phyloP scores from a whole-genome alignment of 2,113 vertebrate species.

The Tauraco erythrolophus region DNA sequence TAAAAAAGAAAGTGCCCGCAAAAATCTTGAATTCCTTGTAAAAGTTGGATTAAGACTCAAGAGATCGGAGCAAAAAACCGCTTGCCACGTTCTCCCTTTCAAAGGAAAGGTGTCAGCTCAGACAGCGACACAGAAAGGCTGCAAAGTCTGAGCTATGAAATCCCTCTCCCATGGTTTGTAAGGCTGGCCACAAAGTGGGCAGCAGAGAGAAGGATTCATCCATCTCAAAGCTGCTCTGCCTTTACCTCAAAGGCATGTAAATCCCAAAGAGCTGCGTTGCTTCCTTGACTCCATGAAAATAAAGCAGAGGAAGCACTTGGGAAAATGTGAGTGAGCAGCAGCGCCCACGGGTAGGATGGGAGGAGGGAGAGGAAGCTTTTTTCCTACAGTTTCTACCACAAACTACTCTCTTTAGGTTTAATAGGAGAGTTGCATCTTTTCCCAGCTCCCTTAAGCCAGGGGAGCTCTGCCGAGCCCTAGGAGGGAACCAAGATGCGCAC shows the following conservation, averaged over 20 bases:
- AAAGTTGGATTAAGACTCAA: constrained; percentile 43
- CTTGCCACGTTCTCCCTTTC: constrained; percentile 4
- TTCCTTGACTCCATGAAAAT: constrained; percentile 14
- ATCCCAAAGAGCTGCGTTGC: neutral
- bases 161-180: neutral
- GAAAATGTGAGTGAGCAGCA: neutral
- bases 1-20: neutral
- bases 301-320: neutral
- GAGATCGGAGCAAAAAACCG: neutral
- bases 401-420: neutral
- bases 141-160: neutral
- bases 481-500: neutral
- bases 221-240: neutral
- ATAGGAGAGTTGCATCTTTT: neutral
- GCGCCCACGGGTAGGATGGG: neutral
- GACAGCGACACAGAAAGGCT: neutral
- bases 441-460: neutral
- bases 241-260: constrained; percentile 15
- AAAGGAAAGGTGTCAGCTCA: constrained; percentile 39
- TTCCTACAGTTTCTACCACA: neutral
- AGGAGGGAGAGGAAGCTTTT: neutral
- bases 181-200: neutral
- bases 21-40: constrained; percentile 57
- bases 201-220: neutral
- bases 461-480: neutral